Evolutionary conservation across 2,113 vertebrate species (phyloP).

Genomic region (Artemisiospiza belli): DNA sequence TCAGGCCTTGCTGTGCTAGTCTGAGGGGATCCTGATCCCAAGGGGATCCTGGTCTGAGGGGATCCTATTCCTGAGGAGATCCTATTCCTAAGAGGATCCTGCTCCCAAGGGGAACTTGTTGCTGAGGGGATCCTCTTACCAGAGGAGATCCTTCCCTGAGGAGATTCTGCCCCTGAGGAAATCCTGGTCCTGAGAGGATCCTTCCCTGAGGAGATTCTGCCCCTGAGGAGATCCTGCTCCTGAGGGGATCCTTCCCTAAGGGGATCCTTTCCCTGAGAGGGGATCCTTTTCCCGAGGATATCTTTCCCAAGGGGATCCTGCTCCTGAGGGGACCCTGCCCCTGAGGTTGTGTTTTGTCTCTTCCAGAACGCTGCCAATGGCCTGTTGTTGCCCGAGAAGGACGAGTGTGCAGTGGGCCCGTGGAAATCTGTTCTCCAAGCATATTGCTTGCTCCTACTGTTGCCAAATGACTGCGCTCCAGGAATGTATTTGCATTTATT

Average conservation of each 20-base stretch:
- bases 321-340: rapidly evolving
- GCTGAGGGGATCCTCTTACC: background rate
- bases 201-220: rapidly evolving
- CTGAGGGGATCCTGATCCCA: rapidly evolving
- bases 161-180: rapidly evolving
- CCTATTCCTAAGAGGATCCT: rapidly evolving
- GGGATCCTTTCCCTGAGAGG: too few species aligned
- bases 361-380: conserved; percentile 60
- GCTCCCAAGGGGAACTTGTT: rapidly evolving
- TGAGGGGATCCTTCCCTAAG: rapidly evolving
- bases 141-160: rapidly evolving
- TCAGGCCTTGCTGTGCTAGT: rapidly evolving
- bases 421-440: conserved; percentile 78
- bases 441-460: conserved; percentile 78
- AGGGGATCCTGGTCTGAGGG: rapidly evolving
- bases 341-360: background rate
- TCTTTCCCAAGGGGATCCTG: too few species aligned
- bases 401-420: background rate
- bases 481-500: conserved; percentile 62
- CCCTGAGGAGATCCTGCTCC: rapidly evolving
- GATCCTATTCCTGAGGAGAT: rapidly evolving
- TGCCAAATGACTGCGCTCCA: conserved; percentile 51
- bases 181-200: rapidly evolving
- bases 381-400: background rate
- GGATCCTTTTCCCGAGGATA: too few species aligned